phyloP scores from a whole-genome alignment of 2,113 vertebrate species.

The Eulemur macaco region DNA sequence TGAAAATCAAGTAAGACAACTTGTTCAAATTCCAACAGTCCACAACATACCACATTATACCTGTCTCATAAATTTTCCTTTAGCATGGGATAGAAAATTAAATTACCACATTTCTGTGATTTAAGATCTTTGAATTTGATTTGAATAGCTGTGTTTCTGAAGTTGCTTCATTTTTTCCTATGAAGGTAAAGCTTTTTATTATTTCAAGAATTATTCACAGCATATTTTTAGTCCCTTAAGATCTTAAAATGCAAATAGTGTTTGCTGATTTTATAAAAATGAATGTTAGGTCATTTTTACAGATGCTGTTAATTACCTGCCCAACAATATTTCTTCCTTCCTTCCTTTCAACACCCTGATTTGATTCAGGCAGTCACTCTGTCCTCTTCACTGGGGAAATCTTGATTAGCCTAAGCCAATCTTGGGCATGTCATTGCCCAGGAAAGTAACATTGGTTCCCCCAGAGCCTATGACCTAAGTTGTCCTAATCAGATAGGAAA shows the following conservation, averaged over 20 bases:
- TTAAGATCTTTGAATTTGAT: constrained; percentile 52
- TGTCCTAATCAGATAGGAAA: not conserved
- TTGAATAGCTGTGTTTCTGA: constrained; percentile 42
- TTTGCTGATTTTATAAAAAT: constrained; percentile 13
- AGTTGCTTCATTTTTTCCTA: constrained; percentile 30
- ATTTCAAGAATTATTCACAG: constrained; percentile 39
- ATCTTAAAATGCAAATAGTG: constrained; percentile 18
- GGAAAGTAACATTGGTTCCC: not conserved
- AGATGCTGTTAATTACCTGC: not conserved
- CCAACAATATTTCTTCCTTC: not conserved
- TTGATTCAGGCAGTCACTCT: not conserved
- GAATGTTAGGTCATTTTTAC: not conserved
- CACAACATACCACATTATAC: constrained; percentile 37
- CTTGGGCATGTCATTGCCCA: not conserved
- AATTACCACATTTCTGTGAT: constrained; percentile 39
- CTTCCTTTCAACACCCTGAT: not conserved
- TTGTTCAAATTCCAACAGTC: constrained; percentile 49
- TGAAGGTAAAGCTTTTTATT: constrained; percentile 42
- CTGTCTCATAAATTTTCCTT: constrained; percentile 39
- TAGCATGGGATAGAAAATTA: constrained; percentile 33
- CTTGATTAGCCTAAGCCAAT: not conserved
- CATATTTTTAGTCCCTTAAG: not conserved
- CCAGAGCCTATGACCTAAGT: not conserved
- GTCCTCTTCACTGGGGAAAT: not conserved
- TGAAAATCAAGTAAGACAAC: constrained; percentile 60